These are phyloP conservation scores for Peromyscus attwateri DNA, from an alignment of 2,797 vertebrate species.

Conservation along the genomic window DNA sequence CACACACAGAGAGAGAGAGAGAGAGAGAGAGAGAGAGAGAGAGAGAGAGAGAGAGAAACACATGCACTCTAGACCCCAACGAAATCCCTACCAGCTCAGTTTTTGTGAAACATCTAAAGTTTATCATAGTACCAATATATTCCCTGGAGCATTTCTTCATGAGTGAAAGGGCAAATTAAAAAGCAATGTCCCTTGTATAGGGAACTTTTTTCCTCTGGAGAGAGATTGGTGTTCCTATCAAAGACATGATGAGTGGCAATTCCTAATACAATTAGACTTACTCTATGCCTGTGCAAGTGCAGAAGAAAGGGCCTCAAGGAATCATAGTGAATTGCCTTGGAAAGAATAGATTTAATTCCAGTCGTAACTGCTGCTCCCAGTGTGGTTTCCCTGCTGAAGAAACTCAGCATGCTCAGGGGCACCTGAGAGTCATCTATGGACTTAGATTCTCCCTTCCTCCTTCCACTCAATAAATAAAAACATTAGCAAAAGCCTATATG, in stretches of 20 bases:
- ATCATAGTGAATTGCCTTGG: neutral
- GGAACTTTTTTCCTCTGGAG: neutral
- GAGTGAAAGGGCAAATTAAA: conserved; percentile 40
- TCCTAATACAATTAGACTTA: neutral
- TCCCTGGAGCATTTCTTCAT: neutral
- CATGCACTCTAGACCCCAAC: neutral
- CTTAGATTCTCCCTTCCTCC: neutral
- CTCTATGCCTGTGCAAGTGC: neutral
- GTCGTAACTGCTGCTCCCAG: neutral
- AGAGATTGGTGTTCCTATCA: neutral
- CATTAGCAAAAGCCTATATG: neutral
- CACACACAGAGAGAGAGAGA: neutral
- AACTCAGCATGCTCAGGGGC: neutral
- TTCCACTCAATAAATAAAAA: neutral
- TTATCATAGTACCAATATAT: neutral
- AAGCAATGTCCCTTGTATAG: neutral
- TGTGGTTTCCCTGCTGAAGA: neutral
- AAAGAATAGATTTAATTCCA: neutral
- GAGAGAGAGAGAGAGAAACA: neutral
- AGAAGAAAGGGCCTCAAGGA: neutral
- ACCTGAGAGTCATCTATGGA: neutral
- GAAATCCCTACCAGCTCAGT: neutral
- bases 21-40: neutral
- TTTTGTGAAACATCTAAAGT: conserved; percentile 31
- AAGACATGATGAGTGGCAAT: neutral